Base-by-base conservation (phyloP, 2,797 vertebrate species). In the Stomatorhinus walkeri region DNA sequence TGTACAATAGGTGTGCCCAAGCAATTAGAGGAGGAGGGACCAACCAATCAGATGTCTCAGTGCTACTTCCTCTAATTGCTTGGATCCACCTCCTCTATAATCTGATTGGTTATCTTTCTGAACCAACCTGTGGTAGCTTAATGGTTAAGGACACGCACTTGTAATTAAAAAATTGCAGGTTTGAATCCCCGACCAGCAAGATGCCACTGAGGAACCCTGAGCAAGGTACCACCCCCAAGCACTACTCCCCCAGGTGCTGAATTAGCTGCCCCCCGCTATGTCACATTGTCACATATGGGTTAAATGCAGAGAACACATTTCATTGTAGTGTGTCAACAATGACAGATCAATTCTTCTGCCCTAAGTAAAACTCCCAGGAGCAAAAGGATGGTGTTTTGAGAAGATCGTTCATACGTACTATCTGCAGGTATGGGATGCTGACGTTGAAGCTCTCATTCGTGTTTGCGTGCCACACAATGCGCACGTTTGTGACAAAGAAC, bases 391-490 rank as follows among this genome's bases (percentile, higher is more conserved):
- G 64, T 36, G 64, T 72, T 16, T 68, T 28, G 4, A 68, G 12
- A 68, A 32, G 28, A 56, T 32, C 52, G 12, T 85, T 52, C 14
- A 48, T 88, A 97, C 98, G 96, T 96, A 99, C 98, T 92, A 99
- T 99, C 94, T 99, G 98, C 88, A 99, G 96, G 92, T 98, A 99
- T 0, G 98, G 98, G 94, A 99, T 99, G 96, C 98, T 99, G 96
- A 99, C 97, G 79, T 99, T 99, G 93, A 99, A 99, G 93, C 96
- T 99, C 90, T 99, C 98, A 3, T 99, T 99, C 97, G 99, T 99
- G 90, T 97, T 99, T 88, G 98, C 98, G 87, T 99, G 97, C 98
- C 98, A 99, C 91, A 99, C 98, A 90, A 99, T 98, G 91, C 98
- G 97, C 91, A 99, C 98, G 89, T 99, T 99, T 89, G 98, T 99